Base-by-base conservation (phyloP, 30 jellyfish, hydroid and myxozoan genomes). In the Hydra vulgaris region DNA sequence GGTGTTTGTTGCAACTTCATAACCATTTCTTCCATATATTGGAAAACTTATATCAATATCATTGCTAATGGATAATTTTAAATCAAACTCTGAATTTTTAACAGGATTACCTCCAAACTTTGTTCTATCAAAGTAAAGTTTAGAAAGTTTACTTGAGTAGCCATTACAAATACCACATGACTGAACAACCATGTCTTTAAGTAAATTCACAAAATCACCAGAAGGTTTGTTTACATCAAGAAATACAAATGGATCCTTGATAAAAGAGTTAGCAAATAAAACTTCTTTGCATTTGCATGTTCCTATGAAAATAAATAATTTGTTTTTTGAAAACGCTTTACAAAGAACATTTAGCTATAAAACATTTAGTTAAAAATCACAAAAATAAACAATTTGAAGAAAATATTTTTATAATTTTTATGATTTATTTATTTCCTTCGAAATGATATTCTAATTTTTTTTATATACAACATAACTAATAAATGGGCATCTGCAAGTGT, bases 121-220 rank as follows among this genome's bases (percentile, higher is more conserved):
- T 18, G 94, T 76, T 73, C 88, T 68, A 24, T 73, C 82, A 56
- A 82, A 88, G 27, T 88, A 73, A 66, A 82, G 73, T 40, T 72
- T n/a, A 25, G 90, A 21, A 18, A 21, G 74, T 26, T 56, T 66
- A 25, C 52, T 22, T 25, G 26, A 12, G 80, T 71, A 83, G 22
- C 93, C 73, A 0, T 21, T 74, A 71, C 96, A 88, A 15, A 66
- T 56, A 16, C 94, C 89, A 54, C 96, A 88, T 15, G 84, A 73
- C 12, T 81, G 66, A 7, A 78, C 21, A 4, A 83, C 74, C 96
- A 88, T 77, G 1, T 82, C 61, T 18, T 80, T 23, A 0, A 82
- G 76, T 17, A 88, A 79, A 7, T 40, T 84, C 12, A 92, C 87
- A 78, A 82, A 78, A n/a, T 82, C 54, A 15, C 96, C 96, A 20